Evolutionary conservation across 2,888 invertebrate genomes (phyloP), one percentile per base, ranked within the genome.

Genomic region (Serripes groenlandicus): DNA sequence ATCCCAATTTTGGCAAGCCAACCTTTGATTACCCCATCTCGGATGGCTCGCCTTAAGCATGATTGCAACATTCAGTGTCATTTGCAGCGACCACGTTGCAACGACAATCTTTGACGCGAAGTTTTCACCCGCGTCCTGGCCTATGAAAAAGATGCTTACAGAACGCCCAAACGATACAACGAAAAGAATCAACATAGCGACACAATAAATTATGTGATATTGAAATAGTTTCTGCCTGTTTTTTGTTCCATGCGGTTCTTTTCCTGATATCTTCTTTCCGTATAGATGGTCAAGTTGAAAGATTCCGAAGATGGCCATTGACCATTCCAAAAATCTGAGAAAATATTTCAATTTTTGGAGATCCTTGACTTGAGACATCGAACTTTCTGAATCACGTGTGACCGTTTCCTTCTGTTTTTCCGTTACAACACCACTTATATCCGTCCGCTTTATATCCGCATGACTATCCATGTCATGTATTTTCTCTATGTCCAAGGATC

Each of bases 251-350:
- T 35, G 21, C 9, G 3, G n/a, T 21, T 9, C 42, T 3, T 62
- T 23, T 7, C 9, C 35, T 49, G 7, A 15, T n/a, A n/a, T 4
- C 32, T 34, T 32, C 9, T 62, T 32, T 34, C 62, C 62, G 32
- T 28, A 15, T 5, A 52, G 35, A 28, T 49, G 28, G 7, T 49
- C 52, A 15, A 49, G 21, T 1, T 69, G 69, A 52, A 18, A 69
- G 2, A 69, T 52, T 28, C 69, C 69, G n/a, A 69, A 69, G 4
- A 69, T 30, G 15, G 52, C 69, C 52, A 69, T 52, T 18, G 69
- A 28, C 7, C 49, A 9, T 26, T 32, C 52, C 11, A 69, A 30
- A 1, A 49, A 15, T 5, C 49, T 49, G 15, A 49, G 21, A 49
- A 49, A 21, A 15, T 49, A 21, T 49, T 49, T 15, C 15, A 49